Conservation (phyloP, 2,888 invertebrate species). For the Oxystoma pomonae region DNA sequence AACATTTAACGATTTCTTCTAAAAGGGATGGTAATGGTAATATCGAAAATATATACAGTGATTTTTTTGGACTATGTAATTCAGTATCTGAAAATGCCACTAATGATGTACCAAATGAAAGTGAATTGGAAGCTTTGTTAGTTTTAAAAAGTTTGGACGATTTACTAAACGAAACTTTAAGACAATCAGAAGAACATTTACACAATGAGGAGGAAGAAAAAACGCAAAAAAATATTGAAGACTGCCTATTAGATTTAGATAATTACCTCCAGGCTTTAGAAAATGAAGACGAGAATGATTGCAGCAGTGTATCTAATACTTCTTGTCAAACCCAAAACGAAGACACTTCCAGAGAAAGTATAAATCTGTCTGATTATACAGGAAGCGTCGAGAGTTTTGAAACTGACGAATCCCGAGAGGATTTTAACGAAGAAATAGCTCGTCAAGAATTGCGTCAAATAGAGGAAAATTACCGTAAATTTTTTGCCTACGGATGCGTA, state of each 20-base stretch:
- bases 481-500: conserved; percentile 34
- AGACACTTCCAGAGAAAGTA: neutral
- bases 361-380: neutral
- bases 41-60: too few relatives aligned
- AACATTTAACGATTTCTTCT: too few relatives aligned
- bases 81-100: conserved; percentile 14
- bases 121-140: conserved; percentile 46
- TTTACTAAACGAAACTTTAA: conserved; percentile 48
- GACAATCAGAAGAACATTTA: conserved; percentile 36
- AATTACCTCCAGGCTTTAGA: conserved; percentile 52
- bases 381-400: conserved; percentile 7
- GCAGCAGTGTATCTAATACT: too few relatives aligned
- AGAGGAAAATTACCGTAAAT: conserved; percentile 38
- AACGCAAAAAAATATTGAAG: conserved; percentile 27
- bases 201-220: conserved; percentile 36
- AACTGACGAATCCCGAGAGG: conserved; percentile 2
- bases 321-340: neutral
- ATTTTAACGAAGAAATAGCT: conserved; percentile 27
- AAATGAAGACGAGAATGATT: conserved; percentile 17
- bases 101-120: conserved; percentile 10
- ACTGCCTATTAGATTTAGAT: conserved; percentile 52
- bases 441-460: conserved; percentile 33
- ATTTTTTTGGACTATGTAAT: too few relatives aligned
- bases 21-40: too few relatives aligned
- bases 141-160: conserved; percentile 58